phyloP scores from a whole-genome alignment of 2,888 invertebrate genomes.

The Drosophila neonasuta region DNA sequence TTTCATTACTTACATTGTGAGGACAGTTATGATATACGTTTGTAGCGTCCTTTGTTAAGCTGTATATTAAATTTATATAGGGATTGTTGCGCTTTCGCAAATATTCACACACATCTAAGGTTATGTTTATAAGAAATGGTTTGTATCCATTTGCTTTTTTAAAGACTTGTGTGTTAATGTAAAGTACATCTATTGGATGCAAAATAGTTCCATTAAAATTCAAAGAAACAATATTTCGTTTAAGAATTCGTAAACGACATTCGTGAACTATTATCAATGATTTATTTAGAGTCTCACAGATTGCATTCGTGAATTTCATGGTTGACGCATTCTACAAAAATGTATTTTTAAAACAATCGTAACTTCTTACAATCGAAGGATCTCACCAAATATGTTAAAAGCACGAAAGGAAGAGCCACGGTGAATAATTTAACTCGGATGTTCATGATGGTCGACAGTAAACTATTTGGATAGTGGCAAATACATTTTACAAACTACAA shows the following conservation, averaged over 20 bases:
- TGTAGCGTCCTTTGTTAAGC: constrained; percentile 1
- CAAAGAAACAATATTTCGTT: constrained; percentile 6
- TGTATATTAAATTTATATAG: not conserved
- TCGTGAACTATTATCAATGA: not conserved
- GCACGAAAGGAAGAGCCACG: not conserved
- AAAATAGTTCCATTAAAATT: not conserved
- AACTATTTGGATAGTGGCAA: not conserved
- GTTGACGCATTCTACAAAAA: constrained; percentile 1
- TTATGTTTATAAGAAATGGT: constrained; percentile 13
- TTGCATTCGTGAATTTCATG: constrained; percentile 9
- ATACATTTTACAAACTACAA: too few relatives aligned
- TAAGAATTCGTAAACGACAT: constrained; percentile 27
- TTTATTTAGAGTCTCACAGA: constrained; percentile 13
- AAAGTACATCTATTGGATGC: not conserved
- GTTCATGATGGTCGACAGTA: not conserved
- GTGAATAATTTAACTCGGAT: not conserved
- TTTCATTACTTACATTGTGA: not conserved
- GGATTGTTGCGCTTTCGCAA: constrained; percentile 1
- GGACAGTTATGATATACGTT: constrained; percentile 18
- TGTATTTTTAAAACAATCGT: not conserved
- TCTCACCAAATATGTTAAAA: constrained; percentile 2
- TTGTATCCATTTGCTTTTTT: constrained; percentile 33
- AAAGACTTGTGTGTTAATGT: not conserved
- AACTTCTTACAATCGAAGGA: not conserved
- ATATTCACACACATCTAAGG: constrained; percentile 14